Base-by-base conservation (phyloP, 2,888 invertebrate species). In the Julus scandinavius region DNA sequence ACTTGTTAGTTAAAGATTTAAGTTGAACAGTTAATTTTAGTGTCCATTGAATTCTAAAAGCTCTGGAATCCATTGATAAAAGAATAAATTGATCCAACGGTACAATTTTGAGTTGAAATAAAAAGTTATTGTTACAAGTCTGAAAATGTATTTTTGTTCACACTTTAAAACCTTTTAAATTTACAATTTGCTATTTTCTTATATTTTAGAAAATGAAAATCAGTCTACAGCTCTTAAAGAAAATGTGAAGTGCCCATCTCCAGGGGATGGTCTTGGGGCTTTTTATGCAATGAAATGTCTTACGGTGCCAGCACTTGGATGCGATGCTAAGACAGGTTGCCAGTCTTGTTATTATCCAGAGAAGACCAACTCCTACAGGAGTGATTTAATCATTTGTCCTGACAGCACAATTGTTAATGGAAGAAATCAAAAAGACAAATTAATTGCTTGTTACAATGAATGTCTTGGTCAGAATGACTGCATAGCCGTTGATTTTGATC, bases 251-350 rank as follows among this genome's bases (percentile, higher is more conserved):
- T 80, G 80, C 9, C 80, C 80, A 38, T 9, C 80, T 80, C 80
- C 80, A 40, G 80, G 80, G 5, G 15, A 80, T 38, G 80, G 80
- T 1, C 80, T 80, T 15, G 80, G 80, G 13, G 80, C 80, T 3
- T 80, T 80, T 80, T 80, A 80, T 40, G 80, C 80, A 13, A 80
- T 80, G 80, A 72, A 72, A 72, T 72, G 72, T 38, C 80, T 40
- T 2, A 80, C 80, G 0, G 80, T 40, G 15, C 1, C 29, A 29
- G 80, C 80, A 29, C 38, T 80, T 15, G 80, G 80, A 80, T 80
- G 80, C 5, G 15, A 80, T 38, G 80, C 80, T 15, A 80, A 11
- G 13, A 80, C 80, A 11, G 80, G 80, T 15, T 80, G 80, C 38
- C 80, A 80, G 80, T 15, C 80, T 15, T 80, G 80, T 15, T 80